These are phyloP conservation scores for Papilio protenor DNA, from an alignment of 2,888 invertebrate genomes.

Conservation along the genomic window DNA sequence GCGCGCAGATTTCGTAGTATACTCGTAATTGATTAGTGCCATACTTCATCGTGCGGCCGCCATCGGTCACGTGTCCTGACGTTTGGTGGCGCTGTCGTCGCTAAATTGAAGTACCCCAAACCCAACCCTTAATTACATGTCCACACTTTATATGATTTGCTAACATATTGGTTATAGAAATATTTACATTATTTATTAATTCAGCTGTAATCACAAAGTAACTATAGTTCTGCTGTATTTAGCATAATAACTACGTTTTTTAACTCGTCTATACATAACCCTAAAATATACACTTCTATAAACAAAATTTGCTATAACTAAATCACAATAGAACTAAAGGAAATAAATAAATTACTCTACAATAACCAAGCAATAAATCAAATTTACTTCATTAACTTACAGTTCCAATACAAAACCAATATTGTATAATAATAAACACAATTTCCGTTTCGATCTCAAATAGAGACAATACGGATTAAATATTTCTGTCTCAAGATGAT, in stretches of 20 bases:
- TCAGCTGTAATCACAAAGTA: too few relatives aligned
- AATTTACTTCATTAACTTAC: neutral
- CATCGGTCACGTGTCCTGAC: constrained; percentile 62
- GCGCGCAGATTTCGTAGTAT: constrained; percentile 36
- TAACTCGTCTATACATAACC: too few relatives aligned
- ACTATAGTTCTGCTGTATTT: too few relatives aligned
- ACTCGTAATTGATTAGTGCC: constrained; percentile 56
- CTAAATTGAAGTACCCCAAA: constrained; percentile 17
- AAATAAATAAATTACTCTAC: neutral
- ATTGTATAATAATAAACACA: constrained; percentile 55
- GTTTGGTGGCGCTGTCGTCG: constrained; percentile 41
- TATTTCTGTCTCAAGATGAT: constrained; percentile 61
- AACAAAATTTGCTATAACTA: too few relatives aligned
- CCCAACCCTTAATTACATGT: constrained; percentile 36
- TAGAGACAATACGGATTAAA: constrained; percentile 53
- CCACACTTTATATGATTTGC: constrained; percentile 25
- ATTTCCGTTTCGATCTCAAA: constrained; percentile 50
- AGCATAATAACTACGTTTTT: too few relatives aligned
- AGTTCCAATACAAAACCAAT: constrained; percentile 21
- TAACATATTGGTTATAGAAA: neutral
- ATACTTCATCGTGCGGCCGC: constrained; percentile 70
- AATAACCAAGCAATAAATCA: neutral
- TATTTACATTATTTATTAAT: neutral
- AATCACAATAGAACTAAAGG: neutral
- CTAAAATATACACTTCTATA: too few relatives aligned